Conservation (phyloP, 2,797 vertebrate species). For the Antennarius maculatus region DNA sequence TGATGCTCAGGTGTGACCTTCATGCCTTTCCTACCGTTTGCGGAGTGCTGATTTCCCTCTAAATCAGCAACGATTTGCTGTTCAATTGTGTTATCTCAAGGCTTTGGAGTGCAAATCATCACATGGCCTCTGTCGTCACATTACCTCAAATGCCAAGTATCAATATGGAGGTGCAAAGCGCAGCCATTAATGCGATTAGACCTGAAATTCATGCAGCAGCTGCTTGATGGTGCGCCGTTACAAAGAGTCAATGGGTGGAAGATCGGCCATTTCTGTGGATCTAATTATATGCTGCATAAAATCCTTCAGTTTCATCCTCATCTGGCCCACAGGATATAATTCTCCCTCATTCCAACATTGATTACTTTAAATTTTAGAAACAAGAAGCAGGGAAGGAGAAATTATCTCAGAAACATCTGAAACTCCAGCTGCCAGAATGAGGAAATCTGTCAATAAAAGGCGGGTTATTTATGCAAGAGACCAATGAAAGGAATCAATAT, state of each 20-base stretch:
- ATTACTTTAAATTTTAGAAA: neutral
- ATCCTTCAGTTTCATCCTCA: conserved; percentile 10
- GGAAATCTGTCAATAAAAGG: conserved; percentile 27
- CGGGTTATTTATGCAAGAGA: conserved; percentile 7
- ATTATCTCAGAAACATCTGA: no score
- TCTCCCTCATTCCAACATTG: neutral
- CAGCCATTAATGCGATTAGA: conserved; percentile 46
- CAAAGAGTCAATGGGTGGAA: conserved; percentile 25
- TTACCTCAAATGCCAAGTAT: conserved; percentile 56
- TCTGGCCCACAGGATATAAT: neutral
- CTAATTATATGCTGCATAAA: conserved; percentile 35
- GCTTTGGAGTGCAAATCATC: conserved; percentile 8
- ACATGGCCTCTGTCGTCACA: conserved; percentile 4
- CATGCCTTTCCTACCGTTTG: conserved; percentile 27
- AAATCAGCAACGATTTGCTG: neutral
- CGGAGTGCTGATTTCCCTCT: conserved; percentile 25
- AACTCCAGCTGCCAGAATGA: conserved; percentile 15
- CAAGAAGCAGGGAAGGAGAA: neutral
- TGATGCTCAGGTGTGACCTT: conserved; percentile 49
- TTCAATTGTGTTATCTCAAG: conserved; percentile 23
- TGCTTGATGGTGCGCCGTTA: conserved; percentile 33
- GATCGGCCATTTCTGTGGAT: conserved; percentile 34
- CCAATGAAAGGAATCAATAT: conserved; percentile 53
- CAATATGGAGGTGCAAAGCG: conserved; percentile 31
- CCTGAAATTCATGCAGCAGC: conserved; percentile 22